Base-by-base conservation (phyloP, 2,888 invertebrate species). In the Helleia helle region DNA sequence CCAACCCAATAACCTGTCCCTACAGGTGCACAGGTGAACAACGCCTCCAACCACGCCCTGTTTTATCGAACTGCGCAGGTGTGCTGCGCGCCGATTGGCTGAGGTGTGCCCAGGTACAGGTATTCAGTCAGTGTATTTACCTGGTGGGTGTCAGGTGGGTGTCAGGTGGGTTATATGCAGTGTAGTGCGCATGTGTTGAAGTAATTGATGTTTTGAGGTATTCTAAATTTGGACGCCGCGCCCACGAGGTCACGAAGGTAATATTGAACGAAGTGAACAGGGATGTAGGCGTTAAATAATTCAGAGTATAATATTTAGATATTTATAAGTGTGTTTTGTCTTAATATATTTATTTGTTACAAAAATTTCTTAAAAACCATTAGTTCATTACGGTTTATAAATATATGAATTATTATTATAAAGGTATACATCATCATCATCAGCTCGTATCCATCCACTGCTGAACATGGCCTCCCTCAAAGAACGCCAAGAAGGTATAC, bases 151-250 rank as follows among this genome's bases (percentile, higher is more conserved):
- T 51, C 53, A 46, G 46, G 54, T 53, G 44, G 39, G 17, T 36
- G 22, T 52, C 45, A 48, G 53, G 43, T 11, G 41, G n/a, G n/a
- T n/a, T 38, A 13, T 28, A 37, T 44, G 38, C 36, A 29, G 28
- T 51, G 46, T 59, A 64, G 76, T 83, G 83, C 81, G 83, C 83
- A 83, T 83, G 83, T 83, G 81, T 81, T 66, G 71, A 55, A 59
- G 59, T 69, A 71, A 83, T 83, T 83, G 83, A 83, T 80, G 80
- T 83, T 81, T 80, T 80, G 81, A 83, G 83, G 83, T 80, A 79
- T 61, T 69, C 76, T 79, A 74, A 75, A 79, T 81, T 73, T 75
- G 74, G 80, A 61, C 79, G 74, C 67, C 64, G 65, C 69, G 70
- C 65, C 75, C 76, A 42, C 46, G 40, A 37, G 36, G 37, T 43